Evolutionary conservation across 2,888 invertebrate genomes (phyloP), one percentile per base, ranked within the genome.

Genomic region (Bimastos eiseni): DNA sequence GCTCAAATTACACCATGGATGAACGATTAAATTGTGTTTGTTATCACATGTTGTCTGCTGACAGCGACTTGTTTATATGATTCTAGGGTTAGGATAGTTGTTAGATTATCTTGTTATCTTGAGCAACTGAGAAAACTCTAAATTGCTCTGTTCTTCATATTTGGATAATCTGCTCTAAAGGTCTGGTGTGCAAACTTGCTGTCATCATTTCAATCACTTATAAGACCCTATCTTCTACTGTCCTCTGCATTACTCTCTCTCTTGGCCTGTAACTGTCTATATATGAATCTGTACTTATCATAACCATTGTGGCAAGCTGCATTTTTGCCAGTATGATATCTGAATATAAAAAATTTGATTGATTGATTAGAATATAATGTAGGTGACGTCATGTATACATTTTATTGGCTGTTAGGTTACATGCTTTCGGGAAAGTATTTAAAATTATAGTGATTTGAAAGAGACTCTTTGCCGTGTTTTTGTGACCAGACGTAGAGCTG

Each of bases 401-500:
- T 49, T 21, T 49, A 24, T 49, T 70, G 70, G n/a, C n/a, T 70
- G 17, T 70, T 30, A 70, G 8, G n/a, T 70, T 70, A 11, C 24
- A 24, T 49, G 24, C 44, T 24, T 55, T 30, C 30, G 24, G 30
- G 70, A 13, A 8, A n/a, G 30, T 70, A 49, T 70, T 49, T n/a
- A 70, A n/a, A 8, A 11, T n/a, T 70, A 8, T n/a, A n/a, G 8
- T 13, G 70, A 70, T 30, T 70, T 70, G 70, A 70, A 70, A n/a
- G 30, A 70, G n/a, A 70, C 30, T 5, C n/a, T 30, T 30, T n/a
- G 8, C 70, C n/a, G 70, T 70, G 70, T 70, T 70, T 55, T 70
- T 17, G n/a, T 70, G 30, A 70, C n/a, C 93, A 97, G 98, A 99
- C 94, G 96, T 98, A 88, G 99, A 99, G 95, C 96, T 99, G 92